Base-by-base conservation (phyloP, 2,797 vertebrate genomes). In the Typhlichthys subterraneus region DNA sequence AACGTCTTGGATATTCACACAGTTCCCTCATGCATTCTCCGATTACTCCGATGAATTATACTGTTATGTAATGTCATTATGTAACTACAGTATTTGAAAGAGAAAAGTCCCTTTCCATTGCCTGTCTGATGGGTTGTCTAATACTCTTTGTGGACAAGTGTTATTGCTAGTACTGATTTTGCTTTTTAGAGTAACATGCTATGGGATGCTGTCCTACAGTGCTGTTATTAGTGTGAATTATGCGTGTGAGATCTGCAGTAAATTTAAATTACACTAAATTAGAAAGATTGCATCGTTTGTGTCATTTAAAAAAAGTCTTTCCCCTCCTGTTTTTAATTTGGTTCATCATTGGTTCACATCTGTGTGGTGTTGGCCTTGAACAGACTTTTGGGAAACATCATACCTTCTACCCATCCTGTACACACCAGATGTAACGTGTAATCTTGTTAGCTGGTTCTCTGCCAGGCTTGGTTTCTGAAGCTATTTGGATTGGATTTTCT, bases 111-210 rank as follows among this genome's bases (percentile, higher is more conserved):
- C 63, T 53, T 56, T 80, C 49, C 12, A 1, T 42, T 47, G 45
- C 17, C 56, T 29, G 45, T 62, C 54, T 63, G 12, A 23, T 1
- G 56, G 51, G 17, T 57, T 49, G 12, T 78, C 59, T 57, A 7
- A 23, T 74, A 38, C 53, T 45, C 61, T 73, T 77, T 70, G 69
- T 23, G 23, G 3, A 23, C 23, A 23, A 23, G 23, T 23, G 23
- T 23, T 23, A 23, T 23, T 23, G 23, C 23, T 23, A 23, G 23
- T 23, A 75, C 83, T 80, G 65, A 61, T 77, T 81, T 67, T 84
- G 80, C 83, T 79, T 82, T 85, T 79, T 49, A 71, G 63, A 65
- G 53, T 58, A 61, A 77, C 56, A 61, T 15, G 13, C 3, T 15
- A 12, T 8, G 33, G 11, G 11, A 53, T 53, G 12, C n/a, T n/a